Evolutionary conservation across 23 tunicate genomes (phyloP), one percentile per base, ranked within the genome.

Genomic region (Trididemnum miniatum): DNA sequence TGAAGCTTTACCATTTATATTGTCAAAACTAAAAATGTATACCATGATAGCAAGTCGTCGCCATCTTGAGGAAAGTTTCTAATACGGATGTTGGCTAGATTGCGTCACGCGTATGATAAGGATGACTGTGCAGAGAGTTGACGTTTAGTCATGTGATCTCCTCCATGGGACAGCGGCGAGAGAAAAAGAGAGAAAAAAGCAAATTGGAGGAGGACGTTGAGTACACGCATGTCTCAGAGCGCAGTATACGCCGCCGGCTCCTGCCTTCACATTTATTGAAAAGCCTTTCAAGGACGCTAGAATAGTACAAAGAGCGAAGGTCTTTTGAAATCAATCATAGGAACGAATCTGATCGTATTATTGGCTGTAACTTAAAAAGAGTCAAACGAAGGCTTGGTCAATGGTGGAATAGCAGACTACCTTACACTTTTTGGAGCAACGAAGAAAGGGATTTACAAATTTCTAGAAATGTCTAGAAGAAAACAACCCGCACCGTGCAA

Each of bases 401-500:
- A n/a, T n/a, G n/a, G n/a, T n/a, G n/a, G n/a, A n/a, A n/a, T n/a
- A n/a, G n/a, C n/a, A n/a, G n/a, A n/a, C n/a, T n/a, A n/a, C n/a
- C n/a, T n/a, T n/a, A n/a, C n/a, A n/a, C n/a, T n/a, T n/a, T n/a
- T n/a, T n/a, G n/a, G n/a, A n/a, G n/a, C n/a, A n/a, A n/a, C n/a
- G n/a, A n/a, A n/a, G n/a, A n/a, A n/a, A n/a, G n/a, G n/a, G n/a
- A n/a, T n/a, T n/a, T n/a, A n/a, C n/a, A 3, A 44, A 44, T 9
- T 44, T 44, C 15, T 7, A 44, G 30, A 77, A 15, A 77, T 81
- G 90, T 91, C 97, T 35, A 80, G 97, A 27, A 84, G 97, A 57
- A 91, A 91, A 59, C 97, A 91, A 77, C 27, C 79, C 9, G 85
- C 82, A 29, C 97, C 97, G 31, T 86, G 85, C 77, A 91, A 91